Base-by-base conservation (phyloP, 2,113 vertebrate genomes). In the Thinocorus orbignyianus region DNA sequence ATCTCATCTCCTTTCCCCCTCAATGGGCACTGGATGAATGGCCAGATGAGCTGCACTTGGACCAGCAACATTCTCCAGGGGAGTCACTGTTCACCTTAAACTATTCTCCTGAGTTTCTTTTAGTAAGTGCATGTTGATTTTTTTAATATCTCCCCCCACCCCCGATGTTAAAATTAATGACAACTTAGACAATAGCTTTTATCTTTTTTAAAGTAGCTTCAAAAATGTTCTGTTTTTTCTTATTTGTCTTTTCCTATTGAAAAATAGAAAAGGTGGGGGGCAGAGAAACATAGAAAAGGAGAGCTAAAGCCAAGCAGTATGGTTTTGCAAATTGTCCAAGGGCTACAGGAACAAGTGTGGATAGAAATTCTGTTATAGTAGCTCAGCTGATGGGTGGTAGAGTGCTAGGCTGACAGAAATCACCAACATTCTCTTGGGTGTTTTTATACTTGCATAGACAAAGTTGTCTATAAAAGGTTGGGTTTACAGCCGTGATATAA, bases 1-100 rank as follows among this genome's bases (percentile, higher is more conserved):
- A 95, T 78, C 96, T 98, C 97, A 97, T 85, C 93, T 95, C 55
- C 76, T 87, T 95, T 42, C 52, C 49, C 76, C 74, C n/a, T 94
- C 81, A 65, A 18, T 95, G 86, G 92, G 79, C 85, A 41, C 86
- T 79, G 84, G 85, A 92, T 96, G 87, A 92, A 97, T 92, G 94
- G 42, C 82, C 91, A 96, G 86, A 81, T 93, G 86, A 81, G 76
- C 65, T 92, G 70, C 68, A 64, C 89, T 94, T 86, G 81, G 72
- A 33, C 72, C 69, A 91, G 81, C 55, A 92, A 57, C 16, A 0
- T 57, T 82, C 85, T 92, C 92, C 73, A 62, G 77, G 54, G 88
- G 24, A 86, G 39, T 70, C 69, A 46, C 80, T 54, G n/a, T 20
- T 91, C 69, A 13, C 60, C 46, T 84, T 80, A 28, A 2, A 3